These are phyloP conservation scores for Equus quagga DNA, from an alignment of 2,113 vertebrate genomes.

Conservation along the genomic window DNA sequence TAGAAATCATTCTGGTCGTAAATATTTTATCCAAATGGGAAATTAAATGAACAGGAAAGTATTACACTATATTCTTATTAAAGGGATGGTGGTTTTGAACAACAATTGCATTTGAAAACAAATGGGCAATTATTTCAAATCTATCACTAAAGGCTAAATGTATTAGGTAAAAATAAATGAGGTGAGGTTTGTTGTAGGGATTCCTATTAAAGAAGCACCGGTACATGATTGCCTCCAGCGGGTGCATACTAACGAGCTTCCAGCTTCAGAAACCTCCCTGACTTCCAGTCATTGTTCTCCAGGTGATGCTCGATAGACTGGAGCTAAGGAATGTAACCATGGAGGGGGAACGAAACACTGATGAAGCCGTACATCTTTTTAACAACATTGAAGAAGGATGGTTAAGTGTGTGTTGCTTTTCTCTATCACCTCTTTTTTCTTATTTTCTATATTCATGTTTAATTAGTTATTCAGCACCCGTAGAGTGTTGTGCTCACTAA, in stretches of 20 bases:
- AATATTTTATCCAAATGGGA: constrained; percentile 26
- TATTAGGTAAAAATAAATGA: background rate
- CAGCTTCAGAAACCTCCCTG: background rate
- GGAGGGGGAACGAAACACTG: background rate
- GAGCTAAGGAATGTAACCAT: background rate
- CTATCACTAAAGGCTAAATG: background rate
- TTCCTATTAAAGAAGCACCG: constrained; percentile 9
- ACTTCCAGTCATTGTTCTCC: constrained; percentile 45
- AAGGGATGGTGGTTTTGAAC: background rate
- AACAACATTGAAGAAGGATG: background rate
- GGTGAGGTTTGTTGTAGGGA: background rate
- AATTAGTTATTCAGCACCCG: background rate
- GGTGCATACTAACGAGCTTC: background rate
- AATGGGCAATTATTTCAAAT: constrained; percentile 22
- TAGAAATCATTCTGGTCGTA: constrained; percentile 29
- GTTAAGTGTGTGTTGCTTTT: background rate
- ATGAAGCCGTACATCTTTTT: background rate
- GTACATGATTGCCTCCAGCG: constrained; percentile 11
- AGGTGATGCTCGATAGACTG: background rate
- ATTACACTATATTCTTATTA: constrained; percentile 14
- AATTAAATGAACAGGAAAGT: constrained; percentile 41
- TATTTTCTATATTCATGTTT: background rate
- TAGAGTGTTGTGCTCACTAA: background rate
- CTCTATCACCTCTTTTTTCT: background rate
- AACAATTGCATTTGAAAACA: constrained; percentile 56